Evolutionary conservation across 1,140 invertebrate species (phyloP).

Genomic region (Brachionus manjavacas): DNA sequence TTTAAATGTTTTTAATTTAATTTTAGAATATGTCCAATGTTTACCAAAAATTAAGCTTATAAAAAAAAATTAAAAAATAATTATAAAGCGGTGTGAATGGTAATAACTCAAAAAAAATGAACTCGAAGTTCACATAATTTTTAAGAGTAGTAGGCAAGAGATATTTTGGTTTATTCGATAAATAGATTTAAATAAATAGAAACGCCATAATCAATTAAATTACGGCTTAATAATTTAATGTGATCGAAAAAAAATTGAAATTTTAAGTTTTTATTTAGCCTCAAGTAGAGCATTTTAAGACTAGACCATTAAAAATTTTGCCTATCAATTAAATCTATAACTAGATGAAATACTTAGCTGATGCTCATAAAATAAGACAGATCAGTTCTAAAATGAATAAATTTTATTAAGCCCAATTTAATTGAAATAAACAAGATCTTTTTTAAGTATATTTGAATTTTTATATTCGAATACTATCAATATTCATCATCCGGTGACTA

Average conservation of each 20-base stretch:
- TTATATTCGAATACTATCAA: not conserved
- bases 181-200: not conserved
- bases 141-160: no score
- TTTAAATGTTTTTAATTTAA: no score
- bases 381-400: not conserved
- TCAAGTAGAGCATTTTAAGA: not conserved
- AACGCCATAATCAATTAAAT: not conserved
- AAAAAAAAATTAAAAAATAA: not conserved
- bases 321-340: not conserved
- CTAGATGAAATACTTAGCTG: not conserved
- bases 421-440: not conserved
- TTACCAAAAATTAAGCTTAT: not conserved
- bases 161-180: not conserved
- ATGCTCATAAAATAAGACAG: not conserved
- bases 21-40: not conserved
- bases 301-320: not conserved
- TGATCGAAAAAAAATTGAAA: not conserved
- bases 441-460: not conserved
- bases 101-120: no score
- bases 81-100: not conserved
- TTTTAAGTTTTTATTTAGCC: not conserved
- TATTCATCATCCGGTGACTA: not conserved
- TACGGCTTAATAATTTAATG: not conserved
- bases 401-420: not conserved
- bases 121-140: no score